These are phyloP conservation scores for Machimus rusticus DNA, from an alignment of 2,888 invertebrate genomes.

Conservation along the genomic window DNA sequence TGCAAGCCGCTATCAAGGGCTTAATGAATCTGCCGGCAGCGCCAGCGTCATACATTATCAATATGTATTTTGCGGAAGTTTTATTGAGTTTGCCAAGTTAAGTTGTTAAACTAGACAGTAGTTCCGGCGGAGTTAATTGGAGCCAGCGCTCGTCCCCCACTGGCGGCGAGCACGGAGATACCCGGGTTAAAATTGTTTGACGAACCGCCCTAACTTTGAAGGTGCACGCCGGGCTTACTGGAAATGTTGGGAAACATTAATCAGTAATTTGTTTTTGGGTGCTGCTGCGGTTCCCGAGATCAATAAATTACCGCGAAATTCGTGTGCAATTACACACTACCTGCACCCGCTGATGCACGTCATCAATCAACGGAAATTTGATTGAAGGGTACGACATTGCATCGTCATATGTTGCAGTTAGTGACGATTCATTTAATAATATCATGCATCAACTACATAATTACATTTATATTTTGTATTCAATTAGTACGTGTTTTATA, in stretches of 20 bases:
- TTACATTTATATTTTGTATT: not conserved
- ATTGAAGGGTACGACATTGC: not conserved
- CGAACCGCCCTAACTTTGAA: not conserved
- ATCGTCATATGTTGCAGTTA: not conserved
- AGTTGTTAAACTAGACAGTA: constrained; percentile 11
- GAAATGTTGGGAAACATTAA: not conserved
- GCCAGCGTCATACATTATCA: constrained; percentile 31
- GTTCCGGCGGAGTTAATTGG: constrained; percentile 27
- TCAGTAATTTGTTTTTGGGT: not conserved
- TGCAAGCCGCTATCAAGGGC: not conserved
- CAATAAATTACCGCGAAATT: not conserved
- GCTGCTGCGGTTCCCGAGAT: not conserved
- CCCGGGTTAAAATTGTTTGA: not conserved
- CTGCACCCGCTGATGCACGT: not conserved
- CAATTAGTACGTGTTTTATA: too few species aligned
- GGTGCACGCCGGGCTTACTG: not conserved
- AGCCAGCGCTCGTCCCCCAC: not conserved
- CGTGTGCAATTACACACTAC: not conserved
- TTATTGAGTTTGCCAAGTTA: constrained; percentile 32
- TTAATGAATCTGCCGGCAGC: constrained; percentile 19
- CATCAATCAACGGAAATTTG: not conserved
- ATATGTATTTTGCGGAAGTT: constrained; percentile 32
- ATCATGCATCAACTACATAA: not conserved
- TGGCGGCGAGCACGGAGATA: not conserved
- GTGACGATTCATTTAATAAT: not conserved